phyloP scores from a whole-genome alignment of 2,888 invertebrate species.

The Chirona hameri region DNA sequence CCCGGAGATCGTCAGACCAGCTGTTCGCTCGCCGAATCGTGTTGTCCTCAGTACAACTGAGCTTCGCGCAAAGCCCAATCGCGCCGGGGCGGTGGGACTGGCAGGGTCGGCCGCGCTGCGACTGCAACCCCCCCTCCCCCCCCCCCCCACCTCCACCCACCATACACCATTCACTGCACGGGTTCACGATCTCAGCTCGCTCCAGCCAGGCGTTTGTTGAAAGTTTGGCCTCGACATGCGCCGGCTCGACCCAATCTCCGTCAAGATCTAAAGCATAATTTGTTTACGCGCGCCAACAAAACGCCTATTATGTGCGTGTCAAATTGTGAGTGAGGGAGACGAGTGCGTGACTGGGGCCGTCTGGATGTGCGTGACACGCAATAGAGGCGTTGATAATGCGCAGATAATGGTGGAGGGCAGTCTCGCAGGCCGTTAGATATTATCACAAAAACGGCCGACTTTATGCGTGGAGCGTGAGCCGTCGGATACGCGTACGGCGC shows the following conservation, averaged over 20 bases:
- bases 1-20: too few species aligned
- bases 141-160: too few species aligned
- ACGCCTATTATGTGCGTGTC: slow-evolving; percentile 10
- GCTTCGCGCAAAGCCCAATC: too few species aligned
- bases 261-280: slow-evolving; percentile 10
- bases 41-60: too few species aligned
- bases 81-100: too few species aligned
- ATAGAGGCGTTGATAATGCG: slow-evolving; percentile 8
- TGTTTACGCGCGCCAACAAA: slow-evolving; percentile 22
- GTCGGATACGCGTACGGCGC: background rate
- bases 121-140: too few species aligned
- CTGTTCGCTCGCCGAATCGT: too few species aligned
- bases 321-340: slow-evolving; percentile 10
- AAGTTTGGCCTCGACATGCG: background rate
- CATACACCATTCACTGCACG: too few species aligned
- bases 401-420: background rate
- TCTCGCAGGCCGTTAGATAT: background rate
- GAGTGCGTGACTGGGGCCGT: background rate
- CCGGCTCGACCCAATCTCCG: background rate
- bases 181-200: background rate
- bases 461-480: background rate
- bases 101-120: too few species aligned
- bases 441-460: background rate
- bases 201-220: background rate
- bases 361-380: slow-evolving; percentile 1